phyloP scores from a whole-genome alignment of 2,113 vertebrate species.

The Mesocricetus auratus region DNA sequence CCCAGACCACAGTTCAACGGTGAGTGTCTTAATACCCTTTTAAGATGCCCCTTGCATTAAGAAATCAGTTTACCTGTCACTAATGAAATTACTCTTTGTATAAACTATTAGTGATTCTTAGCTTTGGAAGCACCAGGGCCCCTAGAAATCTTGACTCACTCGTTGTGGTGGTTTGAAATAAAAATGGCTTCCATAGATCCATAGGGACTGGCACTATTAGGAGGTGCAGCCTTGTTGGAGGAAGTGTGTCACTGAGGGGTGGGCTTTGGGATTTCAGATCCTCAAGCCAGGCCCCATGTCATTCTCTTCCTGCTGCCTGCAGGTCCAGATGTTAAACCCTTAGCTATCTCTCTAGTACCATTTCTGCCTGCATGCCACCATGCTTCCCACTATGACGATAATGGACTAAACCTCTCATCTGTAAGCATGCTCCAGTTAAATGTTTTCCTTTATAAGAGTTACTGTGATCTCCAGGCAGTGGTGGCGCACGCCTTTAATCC shows the following conservation, averaged over 20 bases:
- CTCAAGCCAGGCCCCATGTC: background rate
- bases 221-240: background rate
- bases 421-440: background rate
- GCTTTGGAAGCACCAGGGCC: background rate
- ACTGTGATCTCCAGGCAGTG: background rate
- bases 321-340: background rate
- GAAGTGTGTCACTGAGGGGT: background rate
- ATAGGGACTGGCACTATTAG: background rate
- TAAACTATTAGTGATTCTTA: background rate
- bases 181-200: background rate
- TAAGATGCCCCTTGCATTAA: background rate
- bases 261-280: background rate
- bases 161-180: background rate
- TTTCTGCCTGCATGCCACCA: background rate
- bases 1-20: background rate
- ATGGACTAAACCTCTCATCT: background rate
- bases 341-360: background rate
- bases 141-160: background rate
- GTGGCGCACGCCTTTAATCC: no score
- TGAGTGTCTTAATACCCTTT: background rate
- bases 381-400: background rate
- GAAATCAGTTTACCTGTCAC: constrained; percentile 9
- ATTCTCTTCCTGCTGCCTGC: background rate
- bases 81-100: background rate
- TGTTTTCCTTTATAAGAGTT: background rate